Evolutionary conservation across 1,140 invertebrate species (phyloP), one percentile per base, ranked within the genome.

Genomic region (Galleria mellonella): DNA sequence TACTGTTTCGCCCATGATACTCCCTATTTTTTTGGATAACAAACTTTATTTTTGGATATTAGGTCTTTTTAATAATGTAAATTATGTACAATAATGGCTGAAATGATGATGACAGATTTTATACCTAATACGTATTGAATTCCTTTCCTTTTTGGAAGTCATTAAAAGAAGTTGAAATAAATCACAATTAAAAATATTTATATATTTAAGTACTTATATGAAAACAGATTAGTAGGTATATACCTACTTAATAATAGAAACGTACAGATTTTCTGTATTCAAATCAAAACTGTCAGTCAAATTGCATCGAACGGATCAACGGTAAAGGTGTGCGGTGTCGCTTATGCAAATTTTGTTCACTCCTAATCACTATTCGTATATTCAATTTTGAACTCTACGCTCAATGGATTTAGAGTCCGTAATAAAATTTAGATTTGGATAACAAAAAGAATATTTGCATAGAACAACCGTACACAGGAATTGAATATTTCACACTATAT

Each of bases 241-340:
- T n/a, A 31, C 30, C 30, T 31, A 31, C 9, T 4, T 9, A 9
- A 31, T 10, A 31, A 31, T n/a, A 31, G 2, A n/a, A 4, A 31
- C 9, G 15, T 17, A 17, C 17, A 23, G 9, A 11, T 7, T 17
- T 37, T 28, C 27, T 41, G 32, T 47, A 55, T 78, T 72, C 64
- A 73, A 67, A 29, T 51, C 48, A 64, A 69, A 79, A 71, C 74
- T 83, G 79, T 82, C 77, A 82, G 75, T 83, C 79, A 83, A 81
- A 83, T 62, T 76, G 74, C 68, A 76, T 79, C 60, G 55, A 81
- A 75, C 67, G 77, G 75, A 83, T 83, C 75, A 75, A 63, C 51
- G 2, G 49, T 60, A 82, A 83, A 83, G 79, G 79, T 83, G 77
- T 72, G 70, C 73, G 47, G 67, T 62, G 68, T 62, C 35, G 35